phyloP scores from a whole-genome alignment of 2,113 vertebrate species.

The Eretmochelys imbricata region DNA sequence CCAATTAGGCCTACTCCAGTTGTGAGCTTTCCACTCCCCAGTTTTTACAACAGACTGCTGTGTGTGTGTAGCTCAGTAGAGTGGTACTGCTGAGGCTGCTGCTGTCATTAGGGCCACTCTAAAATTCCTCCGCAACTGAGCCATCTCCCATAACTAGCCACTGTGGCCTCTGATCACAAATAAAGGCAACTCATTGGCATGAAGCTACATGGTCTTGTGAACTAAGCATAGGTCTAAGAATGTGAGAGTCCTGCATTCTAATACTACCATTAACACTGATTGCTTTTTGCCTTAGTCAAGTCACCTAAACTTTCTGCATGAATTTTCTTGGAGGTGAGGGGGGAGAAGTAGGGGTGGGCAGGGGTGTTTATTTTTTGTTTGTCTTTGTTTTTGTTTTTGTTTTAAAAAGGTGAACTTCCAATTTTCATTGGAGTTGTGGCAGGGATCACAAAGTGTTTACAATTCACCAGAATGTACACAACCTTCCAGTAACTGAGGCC shows the following conservation, averaged over 20 bases:
- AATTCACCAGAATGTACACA: background rate
- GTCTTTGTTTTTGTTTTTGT: too few relatives aligned
- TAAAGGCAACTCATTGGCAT: background rate
- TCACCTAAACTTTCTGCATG: background rate
- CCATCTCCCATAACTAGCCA: background rate
- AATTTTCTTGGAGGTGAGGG: background rate
- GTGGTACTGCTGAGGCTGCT: background rate
- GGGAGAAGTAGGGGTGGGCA: too few relatives aligned
- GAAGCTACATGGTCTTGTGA: background rate
- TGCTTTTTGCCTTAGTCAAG: background rate
- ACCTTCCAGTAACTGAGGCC: background rate
- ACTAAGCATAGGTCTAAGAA: background rate
- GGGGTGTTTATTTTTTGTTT: too few relatives aligned
- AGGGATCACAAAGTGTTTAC: background rate
- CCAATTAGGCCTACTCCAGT: background rate
- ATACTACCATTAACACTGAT: background rate
- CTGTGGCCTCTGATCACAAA: background rate
- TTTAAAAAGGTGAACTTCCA: background rate
- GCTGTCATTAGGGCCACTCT: background rate
- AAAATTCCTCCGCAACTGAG: background rate
- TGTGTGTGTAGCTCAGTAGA: background rate
- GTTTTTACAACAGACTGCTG: background rate
- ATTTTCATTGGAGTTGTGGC: background rate
- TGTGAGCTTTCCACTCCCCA: background rate
- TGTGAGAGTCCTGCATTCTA: background rate